Base-by-base conservation (phyloP, 1,140 invertebrate species). In the Caenorhabditis inopinata region DNA sequence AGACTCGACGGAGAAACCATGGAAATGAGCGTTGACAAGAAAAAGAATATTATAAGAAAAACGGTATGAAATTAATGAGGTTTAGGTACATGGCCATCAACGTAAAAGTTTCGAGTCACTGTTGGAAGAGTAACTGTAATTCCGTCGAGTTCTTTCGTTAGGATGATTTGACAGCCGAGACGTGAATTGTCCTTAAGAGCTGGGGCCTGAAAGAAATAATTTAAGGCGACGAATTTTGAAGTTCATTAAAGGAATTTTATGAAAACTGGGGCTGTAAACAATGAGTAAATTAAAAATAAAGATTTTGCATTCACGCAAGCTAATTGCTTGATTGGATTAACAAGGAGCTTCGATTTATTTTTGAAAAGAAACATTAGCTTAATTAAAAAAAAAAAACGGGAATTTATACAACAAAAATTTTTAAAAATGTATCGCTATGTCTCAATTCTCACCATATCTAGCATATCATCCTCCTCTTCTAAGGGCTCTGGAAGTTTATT, bases 41-140 rank as follows among this genome's bases (percentile, higher is more conserved):
- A 16, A 0, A 32, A 2, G 12, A 58, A 58, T 23, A 32, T 32
- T 16, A 5, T 3, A 51, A n/a, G 23, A 58, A 58, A 32, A 32
- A 32, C 29, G 32, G n/a, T n/a, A 6, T 16, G 23, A 5, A 32
- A 74, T 74, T 90, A 97, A 90, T 97, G 95, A 42, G 94, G 93
- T 83, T 94, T 92, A 21, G 96, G 96, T 86, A 93, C 94, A 84
- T 98, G 95, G 32, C 96, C 96, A 90, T 98, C 96, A 16, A 98
- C 96, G 91, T 99, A 98, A 90, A 98, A 99, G 89, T 99, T 99
- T 83, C 95, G 92, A 5, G 96, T 98, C 27, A 94, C 94, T 89
- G 92, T 91, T 21, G 96, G 96, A 82, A 98, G 90, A 86, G 92
- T 91, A 38, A 99, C 84, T 90, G 93, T 93, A 77, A 98, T 92